Percentiles rank a stretch among this genome's conserved stretches.
Conservation (phyloP, 2,113 vertebrate species). For the Clinocottus analis region DNA sequence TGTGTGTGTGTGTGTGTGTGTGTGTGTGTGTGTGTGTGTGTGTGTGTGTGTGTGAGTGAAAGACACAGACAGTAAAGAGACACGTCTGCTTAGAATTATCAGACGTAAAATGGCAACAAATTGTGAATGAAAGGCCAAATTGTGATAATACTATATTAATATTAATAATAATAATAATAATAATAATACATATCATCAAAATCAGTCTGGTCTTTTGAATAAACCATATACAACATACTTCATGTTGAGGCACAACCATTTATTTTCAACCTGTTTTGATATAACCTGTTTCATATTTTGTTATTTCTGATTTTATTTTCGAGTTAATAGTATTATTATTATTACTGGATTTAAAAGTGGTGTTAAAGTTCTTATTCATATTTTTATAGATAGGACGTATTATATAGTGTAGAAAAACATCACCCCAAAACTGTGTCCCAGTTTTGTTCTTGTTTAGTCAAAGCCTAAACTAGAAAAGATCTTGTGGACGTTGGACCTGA, state of each 20-base stretch:
- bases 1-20: neutral
- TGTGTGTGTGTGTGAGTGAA: neutral
- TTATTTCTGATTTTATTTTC: neutral
- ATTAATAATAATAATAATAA: neutral
- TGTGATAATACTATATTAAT: too few relatives aligned
- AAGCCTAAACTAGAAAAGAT: constrained; percentile 25
- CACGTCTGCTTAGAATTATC: neutral
- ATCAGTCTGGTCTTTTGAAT: neutral
- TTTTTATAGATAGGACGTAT: neutral
- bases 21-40: constrained; percentile 3
- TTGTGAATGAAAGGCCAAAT: neutral
- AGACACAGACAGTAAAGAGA: neutral
- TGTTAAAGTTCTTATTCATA: neutral
- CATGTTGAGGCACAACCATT: neutral
- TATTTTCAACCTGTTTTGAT: neutral
- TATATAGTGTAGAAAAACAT: neutral
- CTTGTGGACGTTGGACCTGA: constrained; percentile 32
- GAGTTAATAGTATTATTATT: neutral
- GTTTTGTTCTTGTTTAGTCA: constrained; percentile 35
- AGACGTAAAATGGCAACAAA: neutral
- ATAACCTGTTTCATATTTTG: neutral
- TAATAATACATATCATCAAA: neutral
- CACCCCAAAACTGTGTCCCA: neutral
- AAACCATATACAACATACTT: neutral
- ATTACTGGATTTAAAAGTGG: neutral